Evolutionary conservation across 1,140 invertebrate genomes (phyloP).

Genomic region (Brachionus sp.): DNA sequence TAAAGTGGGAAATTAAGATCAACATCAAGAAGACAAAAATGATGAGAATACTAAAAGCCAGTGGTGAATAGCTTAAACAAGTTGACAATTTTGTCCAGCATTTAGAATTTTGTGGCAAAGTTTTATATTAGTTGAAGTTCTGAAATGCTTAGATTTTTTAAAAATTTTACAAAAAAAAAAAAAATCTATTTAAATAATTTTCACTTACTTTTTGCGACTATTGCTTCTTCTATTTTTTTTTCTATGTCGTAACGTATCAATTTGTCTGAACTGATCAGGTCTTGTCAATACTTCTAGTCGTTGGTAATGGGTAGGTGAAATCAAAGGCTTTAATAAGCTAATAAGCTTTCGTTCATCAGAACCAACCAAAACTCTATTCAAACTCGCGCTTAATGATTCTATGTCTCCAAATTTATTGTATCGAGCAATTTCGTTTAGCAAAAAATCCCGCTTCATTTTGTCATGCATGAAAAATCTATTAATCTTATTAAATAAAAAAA

Average conservation of each 20-base stretch:
- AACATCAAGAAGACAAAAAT: no score
- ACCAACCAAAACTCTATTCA: not conserved
- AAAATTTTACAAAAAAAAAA: no score
- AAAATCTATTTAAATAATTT: not conserved
- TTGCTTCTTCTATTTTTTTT: not conserved
- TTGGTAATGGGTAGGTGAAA: not conserved
- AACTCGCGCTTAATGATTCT: not conserved
- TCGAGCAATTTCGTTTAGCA: not conserved
- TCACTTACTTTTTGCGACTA: not conserved
- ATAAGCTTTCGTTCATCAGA: not conserved
- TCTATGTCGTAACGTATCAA: not conserved
- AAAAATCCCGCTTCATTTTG: not conserved
- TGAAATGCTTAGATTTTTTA: no score
- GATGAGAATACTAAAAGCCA: no score
- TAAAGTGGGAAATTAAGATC: no score
- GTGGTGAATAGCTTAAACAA: no score
- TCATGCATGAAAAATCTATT: not conserved
- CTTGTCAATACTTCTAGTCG: not conserved
- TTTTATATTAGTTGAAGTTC: no score
- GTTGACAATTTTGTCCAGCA: no score
- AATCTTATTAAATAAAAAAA: not conserved
- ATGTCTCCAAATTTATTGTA: not conserved
- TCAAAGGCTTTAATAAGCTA: not conserved
- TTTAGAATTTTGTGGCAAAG: no score
- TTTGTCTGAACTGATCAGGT: not conserved